Evolutionary conservation across 2,113 vertebrate species (phyloP).

Genomic region (Corythaeola cristata): DNA sequence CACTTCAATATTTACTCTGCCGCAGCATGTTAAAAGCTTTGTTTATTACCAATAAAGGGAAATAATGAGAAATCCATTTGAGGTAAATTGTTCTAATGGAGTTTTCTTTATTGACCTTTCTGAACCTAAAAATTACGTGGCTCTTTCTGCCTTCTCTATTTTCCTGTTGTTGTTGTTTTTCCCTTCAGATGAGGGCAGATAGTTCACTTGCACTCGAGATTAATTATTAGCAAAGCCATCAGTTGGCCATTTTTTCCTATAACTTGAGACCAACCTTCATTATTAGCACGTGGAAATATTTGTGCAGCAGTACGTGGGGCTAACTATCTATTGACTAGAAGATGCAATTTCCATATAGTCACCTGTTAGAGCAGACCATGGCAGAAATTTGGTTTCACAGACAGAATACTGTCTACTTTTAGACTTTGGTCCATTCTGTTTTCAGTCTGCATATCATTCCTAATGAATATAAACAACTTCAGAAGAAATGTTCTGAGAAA

Average conservation of each 20-base stretch:
- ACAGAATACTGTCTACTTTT: neutral
- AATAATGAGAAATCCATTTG: conserved; percentile 63
- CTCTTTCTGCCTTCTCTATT: neutral
- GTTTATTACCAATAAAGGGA: neutral
- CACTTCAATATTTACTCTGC: neutral
- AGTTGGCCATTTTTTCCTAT: neutral
- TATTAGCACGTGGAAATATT: neutral
- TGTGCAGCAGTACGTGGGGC: neutral
- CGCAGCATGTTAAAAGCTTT: conserved; percentile 11
- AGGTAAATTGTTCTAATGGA: conserved; percentile 22
- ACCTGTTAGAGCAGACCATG: neutral
- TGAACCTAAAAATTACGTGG: neutral
- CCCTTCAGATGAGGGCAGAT: neutral
- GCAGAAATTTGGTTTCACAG: neutral
- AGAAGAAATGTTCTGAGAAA: neutral
- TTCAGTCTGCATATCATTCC: neutral
- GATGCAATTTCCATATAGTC: neutral
- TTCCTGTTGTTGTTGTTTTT: neutral
- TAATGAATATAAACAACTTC: neutral
- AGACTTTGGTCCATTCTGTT: neutral
- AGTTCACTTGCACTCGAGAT: neutral
- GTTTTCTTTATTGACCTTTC: conserved; percentile 2
- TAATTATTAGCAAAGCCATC: neutral
- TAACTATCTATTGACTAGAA: neutral
- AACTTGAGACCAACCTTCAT: neutral